These are phyloP conservation scores for Pegoplata infirma DNA, from an alignment of 2,888 invertebrate genomes.

Conservation along the genomic window DNA sequence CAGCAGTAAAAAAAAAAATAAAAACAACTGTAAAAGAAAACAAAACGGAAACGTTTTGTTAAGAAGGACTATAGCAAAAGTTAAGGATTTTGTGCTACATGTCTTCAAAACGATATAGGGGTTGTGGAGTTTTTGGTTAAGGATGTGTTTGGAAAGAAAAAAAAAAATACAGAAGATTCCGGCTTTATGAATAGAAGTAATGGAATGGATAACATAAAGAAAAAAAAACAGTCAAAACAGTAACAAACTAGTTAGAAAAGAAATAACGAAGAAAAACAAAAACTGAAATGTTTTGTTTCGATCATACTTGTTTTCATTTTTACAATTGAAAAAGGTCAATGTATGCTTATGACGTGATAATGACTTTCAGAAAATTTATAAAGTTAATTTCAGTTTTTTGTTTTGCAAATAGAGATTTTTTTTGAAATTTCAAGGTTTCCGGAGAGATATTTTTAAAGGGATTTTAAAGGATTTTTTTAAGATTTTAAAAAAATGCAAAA, in stretches of 20 bases:
- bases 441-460: no score
- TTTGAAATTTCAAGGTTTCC: no score
- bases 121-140: neutral
- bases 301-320: neutral
- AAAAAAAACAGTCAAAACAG: conserved; percentile 5
- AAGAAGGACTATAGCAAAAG: conserved; percentile 20
- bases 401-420: no score
- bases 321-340: conserved; percentile 41
- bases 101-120: neutral
- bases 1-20: conserved; percentile 7
- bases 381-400: no score
- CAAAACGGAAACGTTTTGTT: conserved; percentile 60
- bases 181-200: conserved; percentile 2
- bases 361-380: conserved; percentile 42
- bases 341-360: conserved; percentile 48
- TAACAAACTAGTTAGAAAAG: conserved; percentile 49
- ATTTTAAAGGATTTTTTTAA: no score
- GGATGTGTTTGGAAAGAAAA: neutral
- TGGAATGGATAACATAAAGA: conserved; percentile 1
- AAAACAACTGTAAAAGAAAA: no score
- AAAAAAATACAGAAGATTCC: neutral
- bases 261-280: conserved; percentile 14
- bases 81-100: conserved; percentile 13
- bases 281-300: conserved; percentile 12
- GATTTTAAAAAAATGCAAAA: no score